These are phyloP conservation scores for Diplolepis rosae DNA, from an alignment of 2,888 invertebrate species.

Conservation along the genomic window DNA sequence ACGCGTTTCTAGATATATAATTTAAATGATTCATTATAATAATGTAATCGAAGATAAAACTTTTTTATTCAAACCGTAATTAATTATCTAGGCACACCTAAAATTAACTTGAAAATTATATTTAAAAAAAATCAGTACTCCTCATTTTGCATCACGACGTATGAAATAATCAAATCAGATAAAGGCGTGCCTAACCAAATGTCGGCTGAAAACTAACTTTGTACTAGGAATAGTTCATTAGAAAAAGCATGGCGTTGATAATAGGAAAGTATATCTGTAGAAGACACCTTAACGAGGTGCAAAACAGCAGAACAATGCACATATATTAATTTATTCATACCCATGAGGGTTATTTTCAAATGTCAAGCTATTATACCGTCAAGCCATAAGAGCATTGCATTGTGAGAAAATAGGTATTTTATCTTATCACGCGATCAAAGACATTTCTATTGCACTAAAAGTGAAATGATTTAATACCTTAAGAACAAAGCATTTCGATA, in stretches of 20 bases:
- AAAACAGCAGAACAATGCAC: constrained; percentile 18
- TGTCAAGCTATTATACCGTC: constrained; percentile 22
- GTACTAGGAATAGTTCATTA: background rate
- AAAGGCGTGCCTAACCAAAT: constrained; percentile 7
- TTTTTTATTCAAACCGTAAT: background rate
- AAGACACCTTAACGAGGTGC: constrained; percentile 30
- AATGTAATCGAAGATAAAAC: background rate
- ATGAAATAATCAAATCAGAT: constrained; percentile 17
- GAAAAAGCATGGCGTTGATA: constrained; percentile 1
- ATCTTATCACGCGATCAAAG: constrained; percentile 5
- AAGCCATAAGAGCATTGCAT: background rate
- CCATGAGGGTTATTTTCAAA: constrained; percentile 23
- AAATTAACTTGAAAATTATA: background rate
- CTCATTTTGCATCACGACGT: constrained; percentile 7
- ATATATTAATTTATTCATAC: constrained; percentile 14
- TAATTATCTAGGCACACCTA: background rate
- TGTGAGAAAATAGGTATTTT: background rate
- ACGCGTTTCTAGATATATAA: background rate
- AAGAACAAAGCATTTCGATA: constrained; percentile 12
- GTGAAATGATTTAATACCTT: constrained; percentile 18
- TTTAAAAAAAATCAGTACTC: background rate
- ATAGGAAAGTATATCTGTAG: constrained; percentile 7
- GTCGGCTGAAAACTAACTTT: constrained; percentile 12
- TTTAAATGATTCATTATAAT: background rate
- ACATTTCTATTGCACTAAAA: background rate